Percentiles rank a stretch among this genome's conserved stretches.
phyloP scores from a whole-genome alignment of 1,140 invertebrate genomes.

The Plectus sambesii region DNA sequence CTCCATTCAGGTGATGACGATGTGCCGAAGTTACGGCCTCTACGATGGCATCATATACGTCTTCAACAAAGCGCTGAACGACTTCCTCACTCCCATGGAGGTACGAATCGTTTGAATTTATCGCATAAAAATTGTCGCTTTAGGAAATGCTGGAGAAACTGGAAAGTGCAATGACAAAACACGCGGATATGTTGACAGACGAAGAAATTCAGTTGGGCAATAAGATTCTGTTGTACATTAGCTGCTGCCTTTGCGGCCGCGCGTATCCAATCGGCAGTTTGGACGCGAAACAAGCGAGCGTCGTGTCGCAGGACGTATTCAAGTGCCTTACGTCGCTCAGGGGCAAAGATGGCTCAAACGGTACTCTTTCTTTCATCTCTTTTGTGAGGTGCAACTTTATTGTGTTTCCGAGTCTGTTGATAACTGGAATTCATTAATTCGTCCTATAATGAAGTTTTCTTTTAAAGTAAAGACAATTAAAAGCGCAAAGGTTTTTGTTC shows the following conservation, averaged over 20 bases:
- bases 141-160: slow-evolving; percentile 21
- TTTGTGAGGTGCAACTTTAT: too few species aligned
- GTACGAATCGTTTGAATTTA: slow-evolving; percentile 54
- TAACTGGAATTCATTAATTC: too few species aligned
- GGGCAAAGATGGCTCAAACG: slow-evolving; percentile 8
- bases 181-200: slow-evolving; percentile 40
- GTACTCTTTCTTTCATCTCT: too few species aligned
- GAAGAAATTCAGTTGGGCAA: slow-evolving; percentile 59
- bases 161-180: slow-evolving; percentile 32
- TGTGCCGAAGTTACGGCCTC: slow-evolving; percentile 65
- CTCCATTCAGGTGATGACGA: slow-evolving; percentile 54
- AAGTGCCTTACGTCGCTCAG: slow-evolving; percentile 26
- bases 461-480: too few species aligned
- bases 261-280: slow-evolving; percentile 77
- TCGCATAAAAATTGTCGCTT: neutral
- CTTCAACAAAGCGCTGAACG: slow-evolving; percentile 68
- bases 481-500: too few species aligned
- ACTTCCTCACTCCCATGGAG: slow-evolving; percentile 70
- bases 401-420: too few species aligned
- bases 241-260: slow-evolving; percentile 79
- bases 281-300: slow-evolving; percentile 57
- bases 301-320: slow-evolving; percentile 62
- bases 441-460: too few species aligned
- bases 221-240: slow-evolving; percentile 75
- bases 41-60: slow-evolving; percentile 79